phyloP scores from a whole-genome alignment of 1,140 invertebrate genomes.

The Eufriesea mexicana region DNA sequence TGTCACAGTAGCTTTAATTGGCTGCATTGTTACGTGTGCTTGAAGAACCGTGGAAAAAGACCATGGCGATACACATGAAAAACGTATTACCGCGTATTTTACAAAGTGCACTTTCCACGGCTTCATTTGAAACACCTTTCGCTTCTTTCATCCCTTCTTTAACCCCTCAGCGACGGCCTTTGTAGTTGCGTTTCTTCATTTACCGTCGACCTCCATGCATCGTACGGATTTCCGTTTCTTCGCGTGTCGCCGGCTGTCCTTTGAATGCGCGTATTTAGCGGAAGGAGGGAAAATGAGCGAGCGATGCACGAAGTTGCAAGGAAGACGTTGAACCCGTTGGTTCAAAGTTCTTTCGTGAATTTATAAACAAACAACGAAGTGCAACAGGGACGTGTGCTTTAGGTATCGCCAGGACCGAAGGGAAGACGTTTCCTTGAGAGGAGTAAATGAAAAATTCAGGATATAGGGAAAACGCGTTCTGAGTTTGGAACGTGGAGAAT shows the following conservation, averaged over 20 bases:
- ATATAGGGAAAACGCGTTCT: too few relatives aligned
- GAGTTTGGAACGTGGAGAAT: too few relatives aligned
- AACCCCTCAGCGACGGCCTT: not conserved
- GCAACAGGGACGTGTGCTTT: not conserved
- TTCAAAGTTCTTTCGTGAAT: not conserved
- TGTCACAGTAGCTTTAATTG: too few relatives aligned
- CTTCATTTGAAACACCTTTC: not conserved
- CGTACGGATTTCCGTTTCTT: not conserved
- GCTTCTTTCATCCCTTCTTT: not conserved
- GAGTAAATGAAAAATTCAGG: too few relatives aligned
- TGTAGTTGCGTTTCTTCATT: conserved; percentile 1
- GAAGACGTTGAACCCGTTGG: not conserved
- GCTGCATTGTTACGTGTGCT: too few relatives aligned
- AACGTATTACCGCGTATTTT: not conserved
- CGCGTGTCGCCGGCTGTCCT: not conserved
- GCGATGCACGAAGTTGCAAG: not conserved
- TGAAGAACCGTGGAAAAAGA: too few relatives aligned
- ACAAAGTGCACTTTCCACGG: not conserved
- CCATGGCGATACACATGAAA: not conserved
- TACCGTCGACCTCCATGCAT: not conserved
- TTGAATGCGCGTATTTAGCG: not conserved
- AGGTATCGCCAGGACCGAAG: too few relatives aligned
- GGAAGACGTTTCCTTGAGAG: too few relatives aligned
- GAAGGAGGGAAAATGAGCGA: too few relatives aligned
- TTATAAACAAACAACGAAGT: not conserved